phyloP scores from a whole-genome alignment of 2,797 vertebrate genomes.

The Emydoidea blandingii region DNA sequence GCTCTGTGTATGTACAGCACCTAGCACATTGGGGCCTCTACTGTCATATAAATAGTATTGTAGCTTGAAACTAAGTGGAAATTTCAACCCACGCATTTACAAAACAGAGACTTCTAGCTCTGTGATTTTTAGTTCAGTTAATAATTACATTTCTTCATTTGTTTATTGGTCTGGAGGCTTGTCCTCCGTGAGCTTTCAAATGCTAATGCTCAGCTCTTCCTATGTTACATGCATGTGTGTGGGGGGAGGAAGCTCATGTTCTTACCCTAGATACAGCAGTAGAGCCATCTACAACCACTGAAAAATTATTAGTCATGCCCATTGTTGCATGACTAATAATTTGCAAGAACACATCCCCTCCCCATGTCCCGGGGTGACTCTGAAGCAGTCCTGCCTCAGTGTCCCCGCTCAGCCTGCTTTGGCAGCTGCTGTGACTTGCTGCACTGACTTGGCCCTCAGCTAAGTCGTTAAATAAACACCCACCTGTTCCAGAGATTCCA shows the following conservation, averaged over 20 bases:
- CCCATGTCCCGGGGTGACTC: background rate
- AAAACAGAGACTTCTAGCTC: background rate
- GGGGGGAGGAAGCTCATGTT: background rate
- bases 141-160: background rate
- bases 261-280: background rate
- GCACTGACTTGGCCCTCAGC: background rate
- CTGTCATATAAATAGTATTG: background rate
- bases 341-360: background rate
- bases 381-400: background rate
- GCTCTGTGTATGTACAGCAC: background rate
- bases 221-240: accelerated
- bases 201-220: background rate
- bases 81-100: background rate
- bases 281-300: background rate
- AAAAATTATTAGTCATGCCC: background rate
- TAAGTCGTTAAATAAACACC: background rate
- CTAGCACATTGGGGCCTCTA: background rate
- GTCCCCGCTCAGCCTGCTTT: background rate
- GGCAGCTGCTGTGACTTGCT: background rate
- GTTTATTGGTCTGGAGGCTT: background rate
- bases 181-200: background rate
- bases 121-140: background rate
- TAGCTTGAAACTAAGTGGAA: constrained; percentile 31
- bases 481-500: background rate
- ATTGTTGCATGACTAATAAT: background rate